Evolutionary conservation across 2,888 invertebrate genomes (phyloP).

Genomic region (Meganola albula): DNA sequence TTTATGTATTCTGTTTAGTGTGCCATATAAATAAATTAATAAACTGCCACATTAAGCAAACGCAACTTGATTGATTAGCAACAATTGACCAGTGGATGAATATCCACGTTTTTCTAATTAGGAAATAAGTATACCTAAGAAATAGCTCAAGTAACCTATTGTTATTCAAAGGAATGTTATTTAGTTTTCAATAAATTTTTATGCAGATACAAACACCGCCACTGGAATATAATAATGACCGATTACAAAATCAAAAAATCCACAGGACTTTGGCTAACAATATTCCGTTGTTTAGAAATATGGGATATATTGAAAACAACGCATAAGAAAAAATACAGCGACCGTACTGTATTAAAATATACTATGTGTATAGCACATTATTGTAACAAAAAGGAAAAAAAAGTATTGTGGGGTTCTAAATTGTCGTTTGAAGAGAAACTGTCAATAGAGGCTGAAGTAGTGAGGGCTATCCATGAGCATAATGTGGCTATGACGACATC

Average conservation of each 20-base stretch:
- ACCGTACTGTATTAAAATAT: constrained; percentile 41
- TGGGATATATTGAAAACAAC: constrained; percentile 49
- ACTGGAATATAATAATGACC: constrained; percentile 58
- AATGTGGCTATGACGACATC: constrained; percentile 20
- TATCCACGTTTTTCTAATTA: too few species aligned
- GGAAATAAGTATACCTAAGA: too few species aligned
- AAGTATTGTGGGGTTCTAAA: constrained; percentile 6
- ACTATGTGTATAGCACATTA: constrained; percentile 50
- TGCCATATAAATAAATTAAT: too few species aligned
- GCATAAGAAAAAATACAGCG: constrained; percentile 37
- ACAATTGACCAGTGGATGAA: too few species aligned
- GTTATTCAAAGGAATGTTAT: too few species aligned
- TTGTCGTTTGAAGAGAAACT: constrained; percentile 40
- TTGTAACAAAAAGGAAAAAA: constrained; percentile 30
- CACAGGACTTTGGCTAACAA: constrained; percentile 48
- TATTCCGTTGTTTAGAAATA: constrained; percentile 50
- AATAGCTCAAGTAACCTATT: too few species aligned
- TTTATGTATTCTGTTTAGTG: too few species aligned
- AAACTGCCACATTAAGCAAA: too few species aligned
- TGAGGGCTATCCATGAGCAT: constrained; percentile 35
- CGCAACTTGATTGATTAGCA: too few species aligned
- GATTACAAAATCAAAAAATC: constrained; percentile 45
- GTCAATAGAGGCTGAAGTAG: constrained; percentile 42
- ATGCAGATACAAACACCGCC: constrained; percentile 58
- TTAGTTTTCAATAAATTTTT: too few species aligned